Base-by-base conservation (phyloP, 2,797 vertebrate species). In the Podarcis siculus region DNA sequence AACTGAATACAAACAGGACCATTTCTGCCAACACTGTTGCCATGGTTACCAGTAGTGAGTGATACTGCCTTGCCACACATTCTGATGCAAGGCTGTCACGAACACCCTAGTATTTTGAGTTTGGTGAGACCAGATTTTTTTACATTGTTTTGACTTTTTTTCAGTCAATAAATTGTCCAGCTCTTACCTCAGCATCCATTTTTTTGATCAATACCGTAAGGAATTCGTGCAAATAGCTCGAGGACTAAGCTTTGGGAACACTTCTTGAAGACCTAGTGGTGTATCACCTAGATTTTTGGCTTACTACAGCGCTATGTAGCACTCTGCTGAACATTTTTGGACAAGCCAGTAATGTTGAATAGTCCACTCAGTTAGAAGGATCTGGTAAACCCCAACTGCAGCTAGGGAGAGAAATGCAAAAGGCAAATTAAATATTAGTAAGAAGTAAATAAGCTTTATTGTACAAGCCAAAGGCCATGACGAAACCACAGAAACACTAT, bases 11-110 rank as follows among this genome's bases (percentile, higher is more conserved):
- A 85, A 81, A 73, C 77, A 85, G 58, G 37, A 75, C 49, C 45
- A n/a, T 80, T 80, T 89, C 77, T 75, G 71, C 58, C 58, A 66
- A 66, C 79, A 55, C 17, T 85, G 55, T 89, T 85, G 83, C 37
- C 83, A 12, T 85, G 77, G 87, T 89, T 89, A 85, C 83, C 39
- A 79, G n/a, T 64, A 79, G 55, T 80, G 55, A 67, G n/a, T 69
- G 66, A 75, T 75, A 67, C 78, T 85, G 77, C 39, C 77, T 85
- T 89, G 72, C 72, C 79, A 61, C 45, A 71, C 66, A 86, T 89
- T 76, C 45, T 77, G 35, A 61, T 69, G 72, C 35, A 73, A 73
- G 84, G n/a, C 8, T 88, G 87, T 88, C 91, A 73, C 77, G 67
- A 30, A 76, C 58, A 80, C 77, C 32, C 42, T 83, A 27, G 66